Base-by-base conservation (phyloP, 2,888 invertebrate genomes). In the Zele albiditarsus region DNA sequence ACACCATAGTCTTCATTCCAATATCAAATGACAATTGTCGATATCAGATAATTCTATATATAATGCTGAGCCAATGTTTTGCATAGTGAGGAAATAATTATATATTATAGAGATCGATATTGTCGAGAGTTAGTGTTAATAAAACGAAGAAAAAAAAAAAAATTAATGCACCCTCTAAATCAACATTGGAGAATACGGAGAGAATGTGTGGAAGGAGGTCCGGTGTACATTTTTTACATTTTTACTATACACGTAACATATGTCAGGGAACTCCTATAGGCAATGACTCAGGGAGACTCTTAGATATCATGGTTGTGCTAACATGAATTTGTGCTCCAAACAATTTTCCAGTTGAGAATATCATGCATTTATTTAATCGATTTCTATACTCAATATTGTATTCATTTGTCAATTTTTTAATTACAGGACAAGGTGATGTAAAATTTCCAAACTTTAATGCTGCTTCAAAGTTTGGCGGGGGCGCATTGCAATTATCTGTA, bases 381-480 rank as follows among this genome's bases (percentile, higher is more conserved):
- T 2, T 12, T 2, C 8, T 8, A 38, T 38, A 6, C 10, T 4
- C 0, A 27, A 67, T 46, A 0, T 57, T 58, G 16, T 58, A 38
- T 33, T 68, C 28, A 14, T 27, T 42, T 33, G 8, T 5, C 2
- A 23, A 57, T 31, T 4, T 28, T 63, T 74, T 70, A 27, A 16
- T 74, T 71, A 38, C 75, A 86, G 86, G 82, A 65, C 73, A 80
- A 82, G 82, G 86, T 85, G 83, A 86, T 86, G 86, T 82, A 85
- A 82, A 81, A 60, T 60, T 46, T 62, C 53, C 70, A 53, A 65
- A 78, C 62, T 67, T 67, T 58, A 68, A 65, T 72, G 73, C 74
- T 76, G 69, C 68, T 74, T 74, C 77, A 66, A 76, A 76, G 33
- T 78, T 82, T 74, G 67, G 76, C 75, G 78, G 80, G 82, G 73